A percentile compares a stretch with the other conserved stretches of the same genome.
phyloP scores from a whole-genome alignment of 2,888 invertebrate genomes.

The Anagyrus pseudococci region DNA sequence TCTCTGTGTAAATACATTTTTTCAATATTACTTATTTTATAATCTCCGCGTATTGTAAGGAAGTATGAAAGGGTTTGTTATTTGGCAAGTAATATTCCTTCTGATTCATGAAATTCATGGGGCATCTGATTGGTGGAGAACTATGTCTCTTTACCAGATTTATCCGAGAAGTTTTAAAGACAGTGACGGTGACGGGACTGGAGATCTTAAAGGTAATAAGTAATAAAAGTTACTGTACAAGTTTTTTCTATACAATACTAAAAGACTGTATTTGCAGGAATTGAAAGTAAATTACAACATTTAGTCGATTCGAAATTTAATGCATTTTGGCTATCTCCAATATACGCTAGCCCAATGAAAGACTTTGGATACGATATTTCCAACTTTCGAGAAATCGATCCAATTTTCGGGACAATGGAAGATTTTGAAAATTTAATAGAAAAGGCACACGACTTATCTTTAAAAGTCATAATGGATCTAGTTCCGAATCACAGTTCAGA shows the following conservation, averaged over 20 bases:
- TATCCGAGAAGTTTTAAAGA: conserved; percentile 88
- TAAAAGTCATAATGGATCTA: conserved; percentile 68
- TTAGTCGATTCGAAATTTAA: conserved; percentile 73
- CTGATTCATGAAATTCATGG: conserved; percentile 32
- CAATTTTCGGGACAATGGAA: conserved; percentile 73
- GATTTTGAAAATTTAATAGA: conserved; percentile 72
- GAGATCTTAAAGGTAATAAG: conserved; percentile 75
- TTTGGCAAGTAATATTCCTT: no score
- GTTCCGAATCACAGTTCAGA: conserved; percentile 78
- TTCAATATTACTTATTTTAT: no score
- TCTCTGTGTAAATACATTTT: no score
- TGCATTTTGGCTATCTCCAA: conserved; percentile 76
- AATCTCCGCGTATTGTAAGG: no score
- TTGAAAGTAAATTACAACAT: conserved; percentile 69
- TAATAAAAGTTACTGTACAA: background rate
- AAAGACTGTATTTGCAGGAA: conserved; percentile 61
- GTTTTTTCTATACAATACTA: background rate
- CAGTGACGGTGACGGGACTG: conserved; percentile 82
- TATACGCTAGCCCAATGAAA: conserved; percentile 70
- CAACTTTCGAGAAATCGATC: conserved; percentile 72
- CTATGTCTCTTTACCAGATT: conserved; percentile 82
- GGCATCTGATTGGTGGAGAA: conserved; percentile 81
- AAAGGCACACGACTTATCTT: conserved; percentile 64
- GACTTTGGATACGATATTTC: conserved; percentile 83
- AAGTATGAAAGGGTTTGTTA: no score